Percentiles rank a stretch among this genome's conserved stretches.
phyloP scores from a whole-genome alignment of 2,113 vertebrate genomes.

The Mesitornis unicolor region DNA sequence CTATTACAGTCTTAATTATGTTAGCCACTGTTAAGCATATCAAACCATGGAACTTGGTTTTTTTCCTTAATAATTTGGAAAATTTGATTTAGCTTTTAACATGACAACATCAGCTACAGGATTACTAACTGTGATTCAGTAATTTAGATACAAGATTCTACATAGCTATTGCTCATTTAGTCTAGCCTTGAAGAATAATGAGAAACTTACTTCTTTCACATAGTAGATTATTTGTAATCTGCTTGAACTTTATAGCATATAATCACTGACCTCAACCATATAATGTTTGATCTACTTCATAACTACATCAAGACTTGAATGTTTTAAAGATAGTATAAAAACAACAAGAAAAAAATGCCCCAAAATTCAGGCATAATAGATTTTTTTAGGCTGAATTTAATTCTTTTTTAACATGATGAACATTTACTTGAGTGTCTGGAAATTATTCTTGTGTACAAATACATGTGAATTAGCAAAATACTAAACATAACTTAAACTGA shows the following conservation, averaged over 20 bases:
- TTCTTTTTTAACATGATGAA: neutral
- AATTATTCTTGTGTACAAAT: neutral
- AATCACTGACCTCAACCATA: neutral
- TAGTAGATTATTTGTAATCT: neutral
- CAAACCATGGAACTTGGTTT: neutral
- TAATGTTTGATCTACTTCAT: neutral
- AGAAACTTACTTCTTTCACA: slow-evolving; percentile 10
- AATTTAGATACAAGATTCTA: slow-evolving; percentile 12
- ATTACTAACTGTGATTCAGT: slow-evolving; percentile 24
- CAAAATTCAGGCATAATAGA: neutral
- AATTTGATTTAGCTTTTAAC: slow-evolving; percentile 56
- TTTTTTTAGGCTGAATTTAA: neutral
- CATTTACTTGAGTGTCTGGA: neutral
- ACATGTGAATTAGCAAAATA: neutral
- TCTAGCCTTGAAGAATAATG: slow-evolving; percentile 13
- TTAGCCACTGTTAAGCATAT: slow-evolving; percentile 38
- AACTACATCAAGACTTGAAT: neutral
- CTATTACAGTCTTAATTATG: slow-evolving; percentile 28
- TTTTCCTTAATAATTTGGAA: slow-evolving; percentile 37
- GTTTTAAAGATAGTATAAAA: neutral
- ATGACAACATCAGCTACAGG: slow-evolving; percentile 30
- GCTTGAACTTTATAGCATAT: neutral
- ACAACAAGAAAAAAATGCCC: neutral
- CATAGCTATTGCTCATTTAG: neutral
- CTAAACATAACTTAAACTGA: neutral